Base-by-base conservation (phyloP, 1,140 invertebrate genomes). In the Zaprionus lachaisei region DNA sequence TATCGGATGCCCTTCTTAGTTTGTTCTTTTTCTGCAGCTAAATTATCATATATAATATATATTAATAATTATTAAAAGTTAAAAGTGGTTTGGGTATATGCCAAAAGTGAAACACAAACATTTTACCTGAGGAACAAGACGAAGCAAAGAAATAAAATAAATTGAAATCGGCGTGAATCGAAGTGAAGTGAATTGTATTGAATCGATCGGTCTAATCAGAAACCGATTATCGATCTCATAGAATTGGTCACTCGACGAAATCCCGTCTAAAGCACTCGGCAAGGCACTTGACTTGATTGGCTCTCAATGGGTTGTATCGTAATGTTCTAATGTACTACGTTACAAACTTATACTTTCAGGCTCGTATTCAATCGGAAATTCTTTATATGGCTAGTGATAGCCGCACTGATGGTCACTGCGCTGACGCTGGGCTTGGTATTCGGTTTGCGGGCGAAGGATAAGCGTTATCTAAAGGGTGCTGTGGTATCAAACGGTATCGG, bases 401-500 rank as follows among this genome's bases (percentile, higher is more conserved):
- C 54, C 7, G 84, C 73, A 2, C 31, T 91, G 7, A 51, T 92
- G 49, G 75, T 92, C 54, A 79, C 86, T 31, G 91, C 72, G 11
- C 12, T 92, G 63, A 82, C 77, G 14, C 44, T 92, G 6, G 91
- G 91, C 47, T 72, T 92, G 17, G 84, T 91, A 22, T 91, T 92
- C 44, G 91, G 91, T 5, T 57, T 91, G 1, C 56, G 63, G 44
- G 74, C 72, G 9, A 64, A 60, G n/a, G 83, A 92, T 15, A 22
- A 38, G 5, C 72, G 64, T 1, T 64, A 75, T 22, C 62, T 83
- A 26, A 78, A 47, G 15, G 91, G 82, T 1, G 91, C 91, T 7
- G 84, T 92, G n/a, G 91, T 92, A 4, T 92, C 91, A 17, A 92
- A 92, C 56, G 91, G 91, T 28, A 89, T 81, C 24, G 91, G 91